Base-by-base conservation (phyloP, 2,888 invertebrate species). In the Linyphia triangularis region DNA sequence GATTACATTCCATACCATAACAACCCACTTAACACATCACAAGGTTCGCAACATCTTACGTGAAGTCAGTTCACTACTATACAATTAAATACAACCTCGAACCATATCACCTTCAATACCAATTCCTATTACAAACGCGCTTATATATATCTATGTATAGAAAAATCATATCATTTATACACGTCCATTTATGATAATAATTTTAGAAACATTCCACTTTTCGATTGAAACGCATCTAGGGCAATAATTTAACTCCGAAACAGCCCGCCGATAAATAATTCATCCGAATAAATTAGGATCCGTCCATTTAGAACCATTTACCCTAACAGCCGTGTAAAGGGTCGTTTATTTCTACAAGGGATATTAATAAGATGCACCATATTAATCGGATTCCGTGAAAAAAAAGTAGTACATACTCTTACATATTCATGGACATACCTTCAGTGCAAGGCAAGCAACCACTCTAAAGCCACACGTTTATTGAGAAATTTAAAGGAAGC, bases 251-350 rank as follows among this genome's bases (percentile, higher is more conserved):
- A 24, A 13, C 9, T 26, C 26, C 16, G n/a, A 16, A 63, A 26
- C 26, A 63, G 26, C 26, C 37, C 59, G 13, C 4, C 33, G 28
- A 78, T 78, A 78, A 37, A 78, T 78, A 78, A 78, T 78, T 78
- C 78, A 78, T 78, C 33, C 26, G 63, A 65, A 65, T 78, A 78
- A 65, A 57, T 69, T 69, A 69, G 28, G n/a, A 22, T 37, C 24
- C 10, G 30, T 10, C 9, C 51, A 16, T 16, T 13, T 1, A 51
- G n/a, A 65, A 65, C 9, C 24, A 26, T 57, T 75, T 77, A 40
- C 24, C 6, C 1, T 5, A 77, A 63, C 16, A 61, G 22, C 30
- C 30, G 40, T 33, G 9, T n/a, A 51, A 63, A 26, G 26, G 40
- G n/a, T 7, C 26, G 26, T n/a, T 28, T 63, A 37, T 63, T 26